Percentiles rank a stretch among this genome's conserved stretches.
These are phyloP conservation scores for Calcarius lapponicus DNA, from an alignment of 2,797 vertebrate genomes.

Conservation along the genomic window DNA sequence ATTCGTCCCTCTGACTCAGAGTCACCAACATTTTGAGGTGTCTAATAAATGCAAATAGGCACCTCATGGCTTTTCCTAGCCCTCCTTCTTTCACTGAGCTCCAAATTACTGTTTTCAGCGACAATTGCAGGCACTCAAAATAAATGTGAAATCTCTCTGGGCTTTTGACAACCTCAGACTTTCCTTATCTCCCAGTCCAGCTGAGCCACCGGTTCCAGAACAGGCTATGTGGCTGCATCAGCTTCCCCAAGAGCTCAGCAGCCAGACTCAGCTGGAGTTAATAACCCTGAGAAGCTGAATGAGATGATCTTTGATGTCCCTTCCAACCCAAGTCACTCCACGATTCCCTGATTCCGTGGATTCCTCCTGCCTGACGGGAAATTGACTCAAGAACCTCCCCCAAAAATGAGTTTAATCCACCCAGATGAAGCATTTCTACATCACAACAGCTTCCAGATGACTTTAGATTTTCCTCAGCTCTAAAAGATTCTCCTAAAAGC, in stretches of 20 bases:
- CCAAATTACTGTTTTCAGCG: neutral
- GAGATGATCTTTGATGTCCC: neutral
- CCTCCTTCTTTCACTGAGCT: neutral
- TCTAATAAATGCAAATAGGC: neutral
- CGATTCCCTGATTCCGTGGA: neutral
- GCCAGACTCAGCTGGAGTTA: neutral
- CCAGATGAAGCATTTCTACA: neutral
- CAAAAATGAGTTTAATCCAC: neutral
- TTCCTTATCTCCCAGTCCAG: constrained; percentile 5
- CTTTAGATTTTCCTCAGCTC: neutral
- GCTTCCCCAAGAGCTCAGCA: neutral
- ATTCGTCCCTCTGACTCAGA: neutral
- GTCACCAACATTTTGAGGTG: neutral
- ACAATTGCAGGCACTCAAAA: neutral
- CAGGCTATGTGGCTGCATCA: neutral
- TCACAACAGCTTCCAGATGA: neutral
- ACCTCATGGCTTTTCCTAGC: neutral
- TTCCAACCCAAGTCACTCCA: neutral
- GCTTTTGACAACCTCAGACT: neutral
- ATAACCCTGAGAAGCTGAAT: rapidly evolving
- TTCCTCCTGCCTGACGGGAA: no score
- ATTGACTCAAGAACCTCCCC: neutral
- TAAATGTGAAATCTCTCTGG: neutral
- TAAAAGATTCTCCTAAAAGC: neutral
- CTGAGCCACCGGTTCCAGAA: constrained; percentile 24